Percentiles rank a stretch among this genome's conserved stretches.
phyloP scores from a whole-genome alignment of 2,797 vertebrate species.

The Yasuhikotakia modesta region DNA sequence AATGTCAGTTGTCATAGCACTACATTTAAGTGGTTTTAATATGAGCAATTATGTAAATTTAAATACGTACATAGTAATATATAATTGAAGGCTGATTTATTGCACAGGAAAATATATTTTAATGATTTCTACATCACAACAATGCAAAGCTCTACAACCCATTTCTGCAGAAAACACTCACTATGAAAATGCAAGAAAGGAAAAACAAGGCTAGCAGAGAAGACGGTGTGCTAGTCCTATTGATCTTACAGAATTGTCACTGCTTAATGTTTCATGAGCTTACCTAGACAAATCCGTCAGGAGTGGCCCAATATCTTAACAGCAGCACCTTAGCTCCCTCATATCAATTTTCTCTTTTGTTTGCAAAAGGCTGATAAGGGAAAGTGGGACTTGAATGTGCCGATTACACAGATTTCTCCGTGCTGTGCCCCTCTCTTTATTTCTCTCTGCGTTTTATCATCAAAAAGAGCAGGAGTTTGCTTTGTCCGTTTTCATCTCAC shows the following conservation, averaged over 20 bases:
- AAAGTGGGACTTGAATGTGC: slow-evolving; percentile 47
- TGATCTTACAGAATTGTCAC: slow-evolving; percentile 65
- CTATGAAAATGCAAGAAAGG: slow-evolving; percentile 9
- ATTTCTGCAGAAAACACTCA: background rate
- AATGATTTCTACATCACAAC: background rate
- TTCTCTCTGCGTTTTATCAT: slow-evolving; percentile 36
- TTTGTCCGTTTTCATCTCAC: slow-evolving; percentile 10
- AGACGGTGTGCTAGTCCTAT: slow-evolving; percentile 54
- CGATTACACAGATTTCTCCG: slow-evolving; percentile 45
- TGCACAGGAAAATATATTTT: background rate
- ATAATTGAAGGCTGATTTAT: too few species aligned
- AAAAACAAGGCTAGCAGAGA: slow-evolving; percentile 50
- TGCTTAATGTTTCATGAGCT: slow-evolving; percentile 67
- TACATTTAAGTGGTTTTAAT: too few species aligned
- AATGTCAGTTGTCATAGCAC: too few species aligned
- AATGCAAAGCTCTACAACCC: background rate
- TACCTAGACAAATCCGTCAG: slow-evolving; percentile 62
- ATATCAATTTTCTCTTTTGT: slow-evolving; percentile 58
- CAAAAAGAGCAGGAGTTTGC: background rate
- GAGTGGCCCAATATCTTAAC: slow-evolving; percentile 57
- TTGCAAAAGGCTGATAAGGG: slow-evolving; percentile 57
- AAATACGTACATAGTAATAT: too few species aligned
- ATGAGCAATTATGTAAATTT: too few species aligned
- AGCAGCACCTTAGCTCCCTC: slow-evolving; percentile 50
- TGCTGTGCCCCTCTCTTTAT: slow-evolving; percentile 24